Base-by-base conservation (phyloP, 2,797 vertebrate genomes). In the Myoxocephalus aenaeus region DNA sequence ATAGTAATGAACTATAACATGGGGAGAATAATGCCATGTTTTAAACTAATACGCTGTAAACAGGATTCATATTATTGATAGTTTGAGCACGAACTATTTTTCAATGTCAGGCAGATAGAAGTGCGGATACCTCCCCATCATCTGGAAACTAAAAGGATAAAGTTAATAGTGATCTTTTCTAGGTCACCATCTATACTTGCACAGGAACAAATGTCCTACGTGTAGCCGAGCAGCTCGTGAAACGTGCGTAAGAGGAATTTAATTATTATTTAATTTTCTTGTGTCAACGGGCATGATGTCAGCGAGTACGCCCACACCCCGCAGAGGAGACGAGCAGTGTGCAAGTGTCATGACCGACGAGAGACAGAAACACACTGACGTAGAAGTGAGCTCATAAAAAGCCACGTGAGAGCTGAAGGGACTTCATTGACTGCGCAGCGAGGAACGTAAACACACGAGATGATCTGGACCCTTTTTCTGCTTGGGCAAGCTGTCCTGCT, bases 381-480 rank as follows among this genome's bases (percentile, higher is more conserved):
- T 50, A 12, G 17, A 1, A 0, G 36, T 1, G 29, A 4, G 1
- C 54, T 13, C 18, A 70, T 86, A 84, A 78, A 86, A 76, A 15
- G 5, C 69, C 40, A 34, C 2, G 56, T n/a, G 78, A 4, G 57
- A 2, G 5, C 14, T 0, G 53, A 15, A 5, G 13, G 7, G 4
- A 44, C 14, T 8, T 0, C 27, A 65, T 3, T 42, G n/a, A 50
- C 42, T 14, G 22, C 25, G 14, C n/a, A 38, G 42, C 36, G 11
- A 5, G 29, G 4, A 75, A 2, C 22, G 2, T 32, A 34, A 65
- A 80, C 74, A 70, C 65, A 3, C 75, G 50, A 85, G 32, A 95
- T 95, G 94, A 90, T 95, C 65, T 94, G 91, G 91, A 87, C 90
- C 22, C 14, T 91, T 1, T 73, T 93, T 1, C 79, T 95, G 42